Conservation (phyloP, 2,888 invertebrate genomes). For the Chloromyia formosa region DNA sequence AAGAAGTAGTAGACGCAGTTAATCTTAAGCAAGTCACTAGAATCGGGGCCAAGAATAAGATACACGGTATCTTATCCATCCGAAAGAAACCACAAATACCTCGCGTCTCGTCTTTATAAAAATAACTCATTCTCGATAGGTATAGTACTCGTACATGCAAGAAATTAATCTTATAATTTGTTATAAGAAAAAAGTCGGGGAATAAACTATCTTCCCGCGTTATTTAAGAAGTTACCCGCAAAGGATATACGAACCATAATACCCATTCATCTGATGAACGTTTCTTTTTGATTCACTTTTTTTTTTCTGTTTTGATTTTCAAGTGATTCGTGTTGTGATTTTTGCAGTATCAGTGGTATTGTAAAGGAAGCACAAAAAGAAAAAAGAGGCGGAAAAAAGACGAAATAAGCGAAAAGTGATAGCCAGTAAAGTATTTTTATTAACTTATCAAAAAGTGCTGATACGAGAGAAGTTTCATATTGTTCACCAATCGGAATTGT, state of each 20-base stretch:
- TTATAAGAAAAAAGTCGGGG: too few species aligned
- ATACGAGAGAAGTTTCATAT: slow-evolving; percentile 1
- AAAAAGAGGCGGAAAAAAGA: background rate
- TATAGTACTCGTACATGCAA: too few species aligned
- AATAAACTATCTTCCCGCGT: too few species aligned
- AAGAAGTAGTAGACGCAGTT: too few species aligned
- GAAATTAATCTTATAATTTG: too few species aligned
- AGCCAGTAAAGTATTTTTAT: background rate
- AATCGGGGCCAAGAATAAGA: slow-evolving; percentile 25
- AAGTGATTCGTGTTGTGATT: slow-evolving; percentile 17
- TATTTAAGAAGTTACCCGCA: too few species aligned
- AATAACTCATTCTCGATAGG: slow-evolving; percentile 18
- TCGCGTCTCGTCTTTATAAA: slow-evolving; percentile 25
- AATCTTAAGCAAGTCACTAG: background rate
- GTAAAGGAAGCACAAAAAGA: background rate
- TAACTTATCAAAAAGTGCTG: slow-evolving; percentile 18
- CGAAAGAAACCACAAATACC: background rate
- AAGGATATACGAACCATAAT: too few species aligned
- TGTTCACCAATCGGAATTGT: background rate
- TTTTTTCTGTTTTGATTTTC: background rate
- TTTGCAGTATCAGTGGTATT: slow-evolving; percentile 23
- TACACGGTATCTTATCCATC: too few species aligned
- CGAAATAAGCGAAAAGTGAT: slow-evolving; percentile 7
- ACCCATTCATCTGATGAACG: too few species aligned
- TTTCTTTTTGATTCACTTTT: too few species aligned